Percentiles rank a stretch among this genome's conserved stretches.
Conservation (phyloP, 2,888 invertebrate species). For the Acanthoscelides obtectus region DNA sequence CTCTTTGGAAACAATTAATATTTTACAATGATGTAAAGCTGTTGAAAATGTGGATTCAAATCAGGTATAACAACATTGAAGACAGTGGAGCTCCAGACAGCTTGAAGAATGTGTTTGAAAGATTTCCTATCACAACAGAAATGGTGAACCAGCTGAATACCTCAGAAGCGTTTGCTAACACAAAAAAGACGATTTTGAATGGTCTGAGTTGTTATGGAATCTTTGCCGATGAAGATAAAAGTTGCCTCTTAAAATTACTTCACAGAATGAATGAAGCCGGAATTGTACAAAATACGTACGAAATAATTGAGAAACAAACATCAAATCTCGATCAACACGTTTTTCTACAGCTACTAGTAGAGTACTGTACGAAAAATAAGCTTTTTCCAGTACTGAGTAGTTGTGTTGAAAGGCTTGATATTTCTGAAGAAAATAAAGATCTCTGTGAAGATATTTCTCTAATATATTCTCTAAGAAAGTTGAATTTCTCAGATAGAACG, state of each 20-base stretch:
- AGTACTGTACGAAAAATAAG: constrained; percentile 53
- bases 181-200: constrained; percentile 57
- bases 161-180: constrained; percentile 52
- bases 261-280: constrained; percentile 57
- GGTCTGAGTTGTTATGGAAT: constrained; percentile 61
- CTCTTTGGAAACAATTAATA: constrained; percentile 60
- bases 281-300: constrained; percentile 52
- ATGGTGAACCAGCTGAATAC: constrained; percentile 62
- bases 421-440: constrained; percentile 10
- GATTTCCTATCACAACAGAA: constrained; percentile 53
- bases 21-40: constrained; percentile 56
- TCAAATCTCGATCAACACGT: constrained; percentile 43
- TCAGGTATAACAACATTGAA: constrained; percentile 38
- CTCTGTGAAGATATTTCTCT: constrained; percentile 46
- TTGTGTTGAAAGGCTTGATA: constrained; percentile 49
- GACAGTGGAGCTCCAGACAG: constrained; percentile 44
- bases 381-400: constrained; percentile 52
- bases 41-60: constrained; percentile 58
- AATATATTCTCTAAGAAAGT: constrained; percentile 53
- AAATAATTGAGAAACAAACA: constrained; percentile 47
- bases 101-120: constrained; percentile 52
- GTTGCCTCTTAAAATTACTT: constrained; percentile 54
- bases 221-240: constrained; percentile 56
- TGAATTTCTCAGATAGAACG: constrained; percentile 45
- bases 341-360: constrained; percentile 53